Evolutionary conservation across 92 coral and sea anemone species (phyloP).

Genomic region (Porites cylindrica): DNA sequence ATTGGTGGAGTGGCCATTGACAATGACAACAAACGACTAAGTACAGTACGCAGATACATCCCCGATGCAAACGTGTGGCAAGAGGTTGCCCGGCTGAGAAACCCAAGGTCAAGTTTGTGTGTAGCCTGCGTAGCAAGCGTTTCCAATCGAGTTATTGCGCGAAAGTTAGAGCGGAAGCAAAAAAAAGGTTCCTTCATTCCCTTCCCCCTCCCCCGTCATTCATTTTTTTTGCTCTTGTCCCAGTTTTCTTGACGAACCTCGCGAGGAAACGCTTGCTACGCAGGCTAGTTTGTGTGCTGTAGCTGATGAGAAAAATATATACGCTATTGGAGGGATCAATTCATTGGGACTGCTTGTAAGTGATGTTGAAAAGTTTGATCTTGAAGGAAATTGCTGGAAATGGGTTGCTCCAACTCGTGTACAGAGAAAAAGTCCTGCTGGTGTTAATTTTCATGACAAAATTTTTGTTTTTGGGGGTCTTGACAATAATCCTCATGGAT

Average conservation of each 20-base stretch:
- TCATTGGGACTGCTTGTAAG: neutral
- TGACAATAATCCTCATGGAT: neutral
- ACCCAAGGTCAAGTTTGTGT: neutral
- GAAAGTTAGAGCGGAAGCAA: too few species aligned
- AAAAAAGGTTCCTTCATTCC: too few species aligned
- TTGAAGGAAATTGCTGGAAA: neutral
- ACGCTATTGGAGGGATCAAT: neutral
- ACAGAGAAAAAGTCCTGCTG: neutral
- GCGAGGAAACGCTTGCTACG: too few species aligned
- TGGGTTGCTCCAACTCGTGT: neutral
- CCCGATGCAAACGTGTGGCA: neutral
- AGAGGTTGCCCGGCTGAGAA: neutral
- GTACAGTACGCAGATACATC: neutral
- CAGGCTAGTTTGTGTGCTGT: neutral
- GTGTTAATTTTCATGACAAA: neutral
- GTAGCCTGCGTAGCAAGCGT: too few species aligned
- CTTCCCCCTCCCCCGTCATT: too few species aligned
- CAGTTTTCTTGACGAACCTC: too few species aligned
- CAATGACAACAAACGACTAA: too few species aligned
- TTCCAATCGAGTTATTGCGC: too few species aligned
- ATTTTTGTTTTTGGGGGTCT: slow-evolving; percentile 5
- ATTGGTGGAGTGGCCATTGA: neutral
- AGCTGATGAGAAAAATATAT: neutral
- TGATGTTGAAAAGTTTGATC: neutral
- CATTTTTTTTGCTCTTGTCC: too few species aligned